phyloP scores from a whole-genome alignment of 2,888 invertebrate genomes.

The Lithophane ornitopus region DNA sequence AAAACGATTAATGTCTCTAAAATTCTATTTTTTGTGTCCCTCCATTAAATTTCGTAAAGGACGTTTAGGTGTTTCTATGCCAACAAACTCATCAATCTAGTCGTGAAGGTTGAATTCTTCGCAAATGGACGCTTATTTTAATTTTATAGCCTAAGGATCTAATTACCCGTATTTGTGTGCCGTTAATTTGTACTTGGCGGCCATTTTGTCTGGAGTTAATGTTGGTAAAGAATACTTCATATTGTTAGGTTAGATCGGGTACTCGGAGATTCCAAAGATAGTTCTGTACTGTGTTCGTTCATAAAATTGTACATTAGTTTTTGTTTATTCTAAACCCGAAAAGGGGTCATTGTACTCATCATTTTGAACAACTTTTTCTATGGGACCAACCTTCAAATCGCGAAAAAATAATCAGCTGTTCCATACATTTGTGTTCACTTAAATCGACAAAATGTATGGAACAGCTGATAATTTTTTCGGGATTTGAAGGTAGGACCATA shows the following conservation, averaged over 20 bases:
- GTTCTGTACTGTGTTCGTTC: background rate
- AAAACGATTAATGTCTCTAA: slow-evolving; percentile 26
- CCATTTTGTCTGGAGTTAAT: slow-evolving; percentile 48
- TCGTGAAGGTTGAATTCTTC: slow-evolving; percentile 63
- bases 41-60: slow-evolving; percentile 20
- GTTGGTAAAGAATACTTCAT: slow-evolving; percentile 33
- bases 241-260: background rate
- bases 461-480: no score
- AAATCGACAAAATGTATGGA: no score
- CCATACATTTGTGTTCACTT: no score
- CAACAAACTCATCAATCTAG: slow-evolving; percentile 64
- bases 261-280: background rate
- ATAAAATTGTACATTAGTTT: background rate
- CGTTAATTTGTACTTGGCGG: slow-evolving; percentile 62
- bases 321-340: no score
- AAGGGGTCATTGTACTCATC: no score
- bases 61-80: slow-evolving; percentile 14
- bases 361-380: no score
- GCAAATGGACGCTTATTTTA: slow-evolving; percentile 58
- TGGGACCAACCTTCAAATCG: no score
- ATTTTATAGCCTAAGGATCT: slow-evolving; percentile 61
- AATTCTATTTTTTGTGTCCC: slow-evolving; percentile 19
- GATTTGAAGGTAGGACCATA: no score
- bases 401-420: no score
- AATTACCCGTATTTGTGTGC: slow-evolving; percentile 64